Conservation (phyloP, 2,797 vertebrate species). For the Atherinosoma microstoma region DNA sequence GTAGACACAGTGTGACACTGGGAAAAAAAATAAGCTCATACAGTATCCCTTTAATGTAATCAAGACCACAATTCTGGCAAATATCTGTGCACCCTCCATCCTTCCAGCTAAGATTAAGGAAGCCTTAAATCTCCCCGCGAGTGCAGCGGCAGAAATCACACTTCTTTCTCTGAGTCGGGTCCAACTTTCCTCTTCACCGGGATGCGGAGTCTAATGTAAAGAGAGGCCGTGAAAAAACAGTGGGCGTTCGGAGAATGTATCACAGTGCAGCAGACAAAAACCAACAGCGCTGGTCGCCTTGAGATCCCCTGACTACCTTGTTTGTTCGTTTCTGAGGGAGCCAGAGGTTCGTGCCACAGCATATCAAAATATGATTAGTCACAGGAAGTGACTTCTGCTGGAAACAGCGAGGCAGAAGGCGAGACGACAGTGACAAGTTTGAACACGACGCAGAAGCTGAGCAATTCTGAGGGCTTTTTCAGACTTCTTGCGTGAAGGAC, state of each 20-base stretch:
- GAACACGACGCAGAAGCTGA: conserved; percentile 17
- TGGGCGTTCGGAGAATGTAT: conserved; percentile 69
- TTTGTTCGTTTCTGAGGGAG: conserved; percentile 67
- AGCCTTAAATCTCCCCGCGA: conserved; percentile 56
- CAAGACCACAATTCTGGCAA: conserved; percentile 45
- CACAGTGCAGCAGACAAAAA: conserved; percentile 60
- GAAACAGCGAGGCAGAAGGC: conserved; percentile 39
- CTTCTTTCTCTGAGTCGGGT: conserved; percentile 58
- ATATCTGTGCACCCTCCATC: conserved; percentile 34
- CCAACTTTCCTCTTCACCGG: conserved; percentile 60
- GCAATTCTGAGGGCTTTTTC: neutral
- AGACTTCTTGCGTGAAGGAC: neutral
- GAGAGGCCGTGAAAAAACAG: conserved; percentile 62
- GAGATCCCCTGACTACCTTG: conserved; percentile 52
- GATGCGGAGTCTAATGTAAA: conserved; percentile 66
- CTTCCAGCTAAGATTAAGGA: conserved; percentile 56
- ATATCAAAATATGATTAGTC: conserved; percentile 73
- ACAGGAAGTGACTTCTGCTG: conserved; percentile 63
- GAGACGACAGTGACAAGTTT: conserved; percentile 35
- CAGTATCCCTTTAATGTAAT: conserved; percentile 45
- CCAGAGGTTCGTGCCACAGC: conserved; percentile 60
- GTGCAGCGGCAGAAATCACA: conserved; percentile 48
- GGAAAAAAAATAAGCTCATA: neutral
- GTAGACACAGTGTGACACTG: neutral
- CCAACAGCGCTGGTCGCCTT: conserved; percentile 49